Conservation (phyloP, 2,888 invertebrate species). For the Zaprionus obscuricornis region DNA sequence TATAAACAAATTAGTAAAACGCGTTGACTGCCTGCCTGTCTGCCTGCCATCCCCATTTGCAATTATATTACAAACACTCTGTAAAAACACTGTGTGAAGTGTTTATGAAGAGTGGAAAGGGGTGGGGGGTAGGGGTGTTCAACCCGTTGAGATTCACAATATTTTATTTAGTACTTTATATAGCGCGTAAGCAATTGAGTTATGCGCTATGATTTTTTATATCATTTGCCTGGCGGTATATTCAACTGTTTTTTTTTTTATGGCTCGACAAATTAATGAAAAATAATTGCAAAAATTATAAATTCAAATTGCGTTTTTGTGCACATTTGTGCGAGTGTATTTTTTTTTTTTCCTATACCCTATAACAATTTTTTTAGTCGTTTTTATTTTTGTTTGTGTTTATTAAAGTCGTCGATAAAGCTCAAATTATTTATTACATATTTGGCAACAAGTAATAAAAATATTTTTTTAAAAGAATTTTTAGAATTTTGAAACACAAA, state of each 20-base stretch:
- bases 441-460: too few relatives aligned
- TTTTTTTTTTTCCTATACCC: conserved; percentile 3
- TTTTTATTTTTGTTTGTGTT: too few relatives aligned
- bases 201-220: conserved; percentile 66
- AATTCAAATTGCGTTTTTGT: conserved; percentile 69
- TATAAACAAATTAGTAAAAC: conserved; percentile 70
- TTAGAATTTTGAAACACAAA: too few relatives aligned
- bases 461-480: too few relatives aligned
- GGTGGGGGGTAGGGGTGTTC: background rate
- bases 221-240: conserved; percentile 56
- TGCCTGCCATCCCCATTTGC: too few relatives aligned
- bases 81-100: background rate
- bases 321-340: conserved; percentile 23
- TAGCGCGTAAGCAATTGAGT: conserved; percentile 67
- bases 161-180: conserved; percentile 45
- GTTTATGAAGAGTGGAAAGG: background rate
- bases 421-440: too few relatives aligned
- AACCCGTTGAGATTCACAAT: too few relatives aligned
- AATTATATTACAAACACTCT: conserved; percentile 59
- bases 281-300: conserved; percentile 75
- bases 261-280: conserved; percentile 64
- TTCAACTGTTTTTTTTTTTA: conserved; percentile 52
- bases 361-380: too few relatives aligned
- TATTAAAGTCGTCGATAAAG: too few relatives aligned
- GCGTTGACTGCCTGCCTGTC: too few relatives aligned